A percentile compares a stretch with the other conserved stretches of the same genome.
Evolutionary conservation across 2,888 invertebrate genomes (phyloP).

Genomic region (Drosophila leonis): DNA sequence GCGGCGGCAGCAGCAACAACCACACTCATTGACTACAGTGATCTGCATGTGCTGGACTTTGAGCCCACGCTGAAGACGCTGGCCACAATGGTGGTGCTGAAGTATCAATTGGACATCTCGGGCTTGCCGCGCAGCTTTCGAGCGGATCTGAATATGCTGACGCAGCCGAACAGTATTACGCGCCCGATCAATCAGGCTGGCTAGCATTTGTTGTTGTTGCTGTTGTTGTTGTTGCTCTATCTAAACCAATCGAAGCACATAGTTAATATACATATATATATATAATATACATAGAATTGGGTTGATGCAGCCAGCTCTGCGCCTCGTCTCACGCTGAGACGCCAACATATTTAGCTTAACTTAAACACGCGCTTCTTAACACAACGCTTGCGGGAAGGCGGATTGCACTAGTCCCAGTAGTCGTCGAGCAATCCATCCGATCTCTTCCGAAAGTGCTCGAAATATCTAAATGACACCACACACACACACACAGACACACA

Average conservation of each 20-base stretch:
- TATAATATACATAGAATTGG: background rate
- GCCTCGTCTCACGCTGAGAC: background rate
- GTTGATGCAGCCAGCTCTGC: constrained; percentile 10
- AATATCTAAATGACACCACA: constrained; percentile 27
- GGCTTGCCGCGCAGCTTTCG: constrained; percentile 87
- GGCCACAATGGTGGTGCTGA: constrained; percentile 89
- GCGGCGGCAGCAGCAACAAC: constrained; percentile 19
- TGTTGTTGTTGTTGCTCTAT: constrained; percentile 12
- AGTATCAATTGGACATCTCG: constrained; percentile 88
- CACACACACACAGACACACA: background rate
- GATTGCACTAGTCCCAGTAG: constrained; percentile 40
- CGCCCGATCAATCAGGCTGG: constrained; percentile 86
- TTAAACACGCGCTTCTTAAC: constrained; percentile 18
- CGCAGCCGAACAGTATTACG: constrained; percentile 90
- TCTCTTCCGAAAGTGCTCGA: constrained; percentile 52
- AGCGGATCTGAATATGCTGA: constrained; percentile 88
- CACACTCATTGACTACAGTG: constrained; percentile 91
- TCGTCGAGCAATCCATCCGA: constrained; percentile 40
- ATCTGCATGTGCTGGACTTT: constrained; percentile 93
- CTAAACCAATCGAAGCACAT: background rate
- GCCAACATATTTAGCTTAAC: constrained; percentile 8
- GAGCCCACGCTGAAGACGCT: constrained; percentile 91
- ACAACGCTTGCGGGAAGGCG: constrained; percentile 31
- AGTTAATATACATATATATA: background rate
- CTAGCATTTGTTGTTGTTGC: constrained; percentile 55